These are phyloP conservation scores for Venturia canescens DNA, from an alignment of 1,140 invertebrate genomes.

Conservation along the genomic window DNA sequence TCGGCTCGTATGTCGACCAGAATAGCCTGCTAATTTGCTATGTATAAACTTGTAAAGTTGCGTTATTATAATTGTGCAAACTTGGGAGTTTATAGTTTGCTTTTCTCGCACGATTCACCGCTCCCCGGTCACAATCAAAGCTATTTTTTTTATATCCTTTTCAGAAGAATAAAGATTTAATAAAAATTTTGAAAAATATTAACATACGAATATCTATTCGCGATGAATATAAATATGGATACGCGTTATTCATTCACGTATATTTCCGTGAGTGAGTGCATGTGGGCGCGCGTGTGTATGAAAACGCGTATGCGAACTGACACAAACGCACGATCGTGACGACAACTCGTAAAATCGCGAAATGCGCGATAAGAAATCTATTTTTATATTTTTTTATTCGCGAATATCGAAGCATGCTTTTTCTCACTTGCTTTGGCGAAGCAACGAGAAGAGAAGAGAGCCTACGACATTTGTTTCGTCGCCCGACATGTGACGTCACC, in stretches of 20 bases:
- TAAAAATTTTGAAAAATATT: neutral
- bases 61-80: constrained; percentile 19
- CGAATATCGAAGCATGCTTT: neutral
- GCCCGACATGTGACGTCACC: neutral
- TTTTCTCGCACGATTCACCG: neutral
- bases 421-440: neutral
- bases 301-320: no score
- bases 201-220: neutral
- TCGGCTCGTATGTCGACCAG: constrained; percentile 16
- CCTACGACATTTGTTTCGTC: neutral
- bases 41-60: constrained; percentile 3
- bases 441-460: neutral
- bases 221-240: neutral
- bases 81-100: neutral
- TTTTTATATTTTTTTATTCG: constrained; percentile 13
- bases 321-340: constrained; percentile 1
- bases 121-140: neutral
- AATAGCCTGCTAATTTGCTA: constrained; percentile 4
- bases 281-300: no score
- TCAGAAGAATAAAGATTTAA: neutral
- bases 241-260: no score
- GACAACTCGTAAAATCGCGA: constrained; percentile 8
- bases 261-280: no score
- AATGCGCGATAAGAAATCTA: constrained; percentile 12
- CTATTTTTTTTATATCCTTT: neutral